phyloP scores from a whole-genome alignment of 64 coral and sea anemone genomes.

The Orbicella faveolata region DNA sequence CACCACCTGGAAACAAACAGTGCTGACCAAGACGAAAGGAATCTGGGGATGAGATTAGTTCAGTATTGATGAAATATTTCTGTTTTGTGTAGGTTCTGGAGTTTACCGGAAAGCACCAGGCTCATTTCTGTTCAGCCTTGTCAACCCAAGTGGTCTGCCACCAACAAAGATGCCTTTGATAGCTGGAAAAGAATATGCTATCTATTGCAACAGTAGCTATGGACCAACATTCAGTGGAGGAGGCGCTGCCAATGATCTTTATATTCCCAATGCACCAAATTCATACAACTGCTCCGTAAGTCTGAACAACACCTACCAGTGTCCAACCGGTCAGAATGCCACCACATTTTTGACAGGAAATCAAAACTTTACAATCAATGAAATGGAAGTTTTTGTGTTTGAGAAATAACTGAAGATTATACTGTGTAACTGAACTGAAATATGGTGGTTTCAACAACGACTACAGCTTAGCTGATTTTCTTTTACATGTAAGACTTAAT shows the following conservation, averaged over 20 bases:
- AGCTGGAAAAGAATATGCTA: slow-evolving; percentile 12
- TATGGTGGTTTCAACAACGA: neutral
- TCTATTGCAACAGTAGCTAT: slow-evolving; percentile 6
- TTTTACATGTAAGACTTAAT: no score
- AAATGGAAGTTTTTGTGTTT: slow-evolving; percentile 44
- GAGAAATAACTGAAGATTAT: neutral
- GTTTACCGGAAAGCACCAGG: neutral
- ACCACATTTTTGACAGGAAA: slow-evolving; percentile 21
- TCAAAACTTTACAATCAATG: neutral
- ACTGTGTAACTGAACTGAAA: neutral
- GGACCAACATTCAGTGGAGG: neutral
- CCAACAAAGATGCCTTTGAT: slow-evolving; percentile 35
- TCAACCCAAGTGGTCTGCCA: slow-evolving; percentile 38
- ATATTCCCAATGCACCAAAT: neutral
- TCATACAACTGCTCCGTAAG: neutral
- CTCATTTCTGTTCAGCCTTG: slow-evolving; percentile 47
- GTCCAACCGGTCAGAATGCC: slow-evolving; percentile 14
- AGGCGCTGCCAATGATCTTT: slow-evolving; percentile 12
- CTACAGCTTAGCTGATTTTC: neutral
- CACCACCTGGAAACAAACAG: no score
- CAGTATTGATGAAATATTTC: no score
- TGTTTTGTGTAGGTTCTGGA: neutral
- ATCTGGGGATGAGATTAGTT: no score
- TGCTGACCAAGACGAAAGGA: no score
- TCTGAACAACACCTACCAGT: slow-evolving; percentile 13